These are phyloP conservation scores for Monomorium pharaonis DNA, from an alignment of 1,140 invertebrate genomes.

Conservation along the genomic window DNA sequence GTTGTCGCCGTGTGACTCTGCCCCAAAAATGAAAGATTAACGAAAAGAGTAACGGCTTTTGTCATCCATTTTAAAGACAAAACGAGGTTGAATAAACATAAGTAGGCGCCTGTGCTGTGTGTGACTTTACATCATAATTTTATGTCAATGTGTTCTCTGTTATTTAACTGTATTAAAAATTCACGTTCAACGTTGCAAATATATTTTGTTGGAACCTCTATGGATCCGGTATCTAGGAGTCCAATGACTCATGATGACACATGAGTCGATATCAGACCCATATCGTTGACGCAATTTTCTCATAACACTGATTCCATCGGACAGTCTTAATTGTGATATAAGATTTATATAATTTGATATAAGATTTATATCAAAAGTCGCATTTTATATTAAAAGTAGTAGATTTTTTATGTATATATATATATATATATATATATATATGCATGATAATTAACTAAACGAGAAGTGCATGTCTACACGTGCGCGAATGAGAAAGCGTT, in stretches of 20 bases:
- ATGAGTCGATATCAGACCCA: constrained; percentile 6
- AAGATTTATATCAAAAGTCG: too few species aligned
- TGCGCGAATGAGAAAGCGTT: neutral
- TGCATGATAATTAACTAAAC: neutral
- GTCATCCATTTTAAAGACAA: neutral
- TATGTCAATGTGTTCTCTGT: neutral
- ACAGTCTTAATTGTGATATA: neutral
- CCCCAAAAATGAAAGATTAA: neutral
- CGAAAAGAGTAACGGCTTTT: neutral
- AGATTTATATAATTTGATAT: neutral
- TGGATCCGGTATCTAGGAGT: neutral
- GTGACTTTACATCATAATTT: neutral
- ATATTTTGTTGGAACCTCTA: neutral
- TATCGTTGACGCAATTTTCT: constrained; percentile 5
- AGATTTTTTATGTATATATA: neutral
- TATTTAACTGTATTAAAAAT: neutral
- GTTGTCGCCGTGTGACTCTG: neutral
- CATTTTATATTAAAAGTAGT: neutral
- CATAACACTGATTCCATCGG: neutral
- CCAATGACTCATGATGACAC: constrained; percentile 65
- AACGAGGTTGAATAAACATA: constrained; percentile 12
- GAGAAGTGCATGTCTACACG: neutral
- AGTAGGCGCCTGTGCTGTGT: neutral
- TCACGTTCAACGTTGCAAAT: neutral
- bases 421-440: neutral